phyloP scores from a whole-genome alignment of 1,140 invertebrate genomes.

The Drosophila takahashii region DNA sequence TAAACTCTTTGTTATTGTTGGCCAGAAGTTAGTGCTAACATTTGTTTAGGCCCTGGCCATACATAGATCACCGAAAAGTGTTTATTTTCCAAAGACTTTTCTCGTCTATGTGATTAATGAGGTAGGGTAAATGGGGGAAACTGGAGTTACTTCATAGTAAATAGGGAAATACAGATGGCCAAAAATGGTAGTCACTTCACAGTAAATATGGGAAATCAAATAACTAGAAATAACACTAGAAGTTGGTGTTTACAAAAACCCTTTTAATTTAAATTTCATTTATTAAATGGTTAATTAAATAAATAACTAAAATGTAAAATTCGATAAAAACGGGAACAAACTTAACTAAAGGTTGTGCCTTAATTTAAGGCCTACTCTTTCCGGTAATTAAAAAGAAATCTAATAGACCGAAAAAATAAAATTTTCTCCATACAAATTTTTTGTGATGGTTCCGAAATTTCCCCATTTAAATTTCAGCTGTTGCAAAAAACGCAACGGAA shows the following conservation, averaged over 20 bases:
- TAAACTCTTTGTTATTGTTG: constrained; percentile 78
- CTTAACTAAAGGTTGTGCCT: no score
- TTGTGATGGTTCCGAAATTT: constrained; percentile 3
- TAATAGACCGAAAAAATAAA: neutral
- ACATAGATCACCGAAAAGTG: constrained; percentile 52
- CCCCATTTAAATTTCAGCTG: constrained; percentile 18
- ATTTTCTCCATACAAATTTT: neutral
- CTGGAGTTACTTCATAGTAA: constrained; percentile 5
- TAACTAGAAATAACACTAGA: neutral
- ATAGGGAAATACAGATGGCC: neutral
- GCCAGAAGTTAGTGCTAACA: constrained; percentile 69
- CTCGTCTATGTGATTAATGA: constrained; percentile 30
- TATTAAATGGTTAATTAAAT: no score
- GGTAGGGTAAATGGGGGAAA: constrained; percentile 2
- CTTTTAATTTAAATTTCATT: no score
- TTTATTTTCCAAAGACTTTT: constrained; percentile 63
- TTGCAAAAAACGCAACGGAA: constrained; percentile 46
- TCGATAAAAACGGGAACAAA: no score
- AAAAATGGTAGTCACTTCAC: neutral
- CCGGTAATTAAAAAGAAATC: no score
- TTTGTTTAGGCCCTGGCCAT: constrained; percentile 60
- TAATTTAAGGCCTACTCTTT: no score
- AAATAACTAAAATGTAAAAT: neutral
- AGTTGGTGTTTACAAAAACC: neutral
- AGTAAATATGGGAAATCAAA: neutral